phyloP scores from a whole-genome alignment of 2,888 invertebrate genomes.

The Timema podura region DNA sequence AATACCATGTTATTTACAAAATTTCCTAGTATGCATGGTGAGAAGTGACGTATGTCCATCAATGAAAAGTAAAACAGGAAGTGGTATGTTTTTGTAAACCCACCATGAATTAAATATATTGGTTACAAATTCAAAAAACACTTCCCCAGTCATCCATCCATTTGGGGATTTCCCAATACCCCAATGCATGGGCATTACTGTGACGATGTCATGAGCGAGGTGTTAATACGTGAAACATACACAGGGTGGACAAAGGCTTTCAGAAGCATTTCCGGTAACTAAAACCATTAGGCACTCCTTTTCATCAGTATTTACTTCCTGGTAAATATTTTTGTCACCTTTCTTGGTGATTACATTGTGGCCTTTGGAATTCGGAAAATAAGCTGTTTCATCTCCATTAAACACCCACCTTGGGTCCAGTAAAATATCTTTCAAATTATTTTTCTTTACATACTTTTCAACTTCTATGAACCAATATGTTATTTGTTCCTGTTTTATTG shows the following conservation, averaged over 20 bases:
- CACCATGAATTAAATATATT: constrained; percentile 34
- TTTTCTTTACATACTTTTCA: constrained; percentile 35
- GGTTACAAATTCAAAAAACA: constrained; percentile 31
- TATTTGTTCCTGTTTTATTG: constrained; percentile 36
- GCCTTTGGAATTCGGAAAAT: constrained; percentile 41
- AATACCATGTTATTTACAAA: constrained; percentile 41
- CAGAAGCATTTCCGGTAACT: constrained; percentile 36
- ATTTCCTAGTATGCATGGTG: constrained; percentile 40
- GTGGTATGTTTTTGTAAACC: constrained; percentile 32
- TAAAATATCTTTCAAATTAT: constrained; percentile 34
- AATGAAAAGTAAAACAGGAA: constrained; percentile 34
- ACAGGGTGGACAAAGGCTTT: constrained; percentile 32
- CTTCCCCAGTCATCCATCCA: constrained; percentile 33
- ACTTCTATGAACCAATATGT: constrained; percentile 38
- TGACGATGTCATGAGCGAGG: constrained; percentile 24
- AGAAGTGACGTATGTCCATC: constrained; percentile 35
- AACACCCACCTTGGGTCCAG: constrained; percentile 37
- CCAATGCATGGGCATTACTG: constrained; percentile 29
- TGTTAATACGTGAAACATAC: constrained; percentile 19
- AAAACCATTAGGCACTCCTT: constrained; percentile 17
- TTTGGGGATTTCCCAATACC: constrained; percentile 31
- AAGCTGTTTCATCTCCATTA: constrained; percentile 42
- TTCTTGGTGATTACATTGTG: constrained; percentile 38
- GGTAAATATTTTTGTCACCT: constrained; percentile 30
- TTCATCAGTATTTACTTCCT: constrained; percentile 31